Conservation (phyloP, 2,797 vertebrate species). For the Argentina silus region DNA sequence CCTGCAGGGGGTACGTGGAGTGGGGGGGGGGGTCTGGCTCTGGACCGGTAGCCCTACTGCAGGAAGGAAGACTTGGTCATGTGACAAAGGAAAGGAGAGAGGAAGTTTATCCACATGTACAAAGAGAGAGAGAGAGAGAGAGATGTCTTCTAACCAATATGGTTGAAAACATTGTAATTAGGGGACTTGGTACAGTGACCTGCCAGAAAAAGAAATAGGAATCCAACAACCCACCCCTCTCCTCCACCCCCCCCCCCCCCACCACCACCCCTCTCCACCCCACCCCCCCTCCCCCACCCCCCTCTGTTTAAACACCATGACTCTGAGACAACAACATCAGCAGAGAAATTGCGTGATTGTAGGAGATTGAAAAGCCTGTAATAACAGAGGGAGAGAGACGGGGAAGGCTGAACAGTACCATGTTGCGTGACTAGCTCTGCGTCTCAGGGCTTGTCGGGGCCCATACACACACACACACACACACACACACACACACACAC, state of each 20-base stretch:
- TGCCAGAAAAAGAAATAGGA: constrained; percentile 54
- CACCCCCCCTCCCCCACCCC: constrained; percentile 20
- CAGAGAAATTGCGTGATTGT: constrained; percentile 77
- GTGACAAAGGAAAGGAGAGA: neutral
- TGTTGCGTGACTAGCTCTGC: constrained; percentile 81
- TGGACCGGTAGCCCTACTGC: neutral
- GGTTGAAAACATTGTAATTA: neutral
- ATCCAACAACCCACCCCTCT: constrained; percentile 37
- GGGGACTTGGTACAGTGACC: constrained; percentile 26
- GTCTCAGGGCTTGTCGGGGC: constrained; percentile 75
- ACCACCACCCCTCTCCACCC: constrained; percentile 21
- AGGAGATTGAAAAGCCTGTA: constrained; percentile 75
- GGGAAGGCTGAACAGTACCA: constrained; percentile 65
- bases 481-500: constrained; percentile 21
- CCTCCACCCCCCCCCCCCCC: constrained; percentile 6
- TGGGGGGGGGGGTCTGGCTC: too few relatives aligned
- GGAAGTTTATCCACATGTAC: neutral
- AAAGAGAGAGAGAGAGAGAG: neutral
- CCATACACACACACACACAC: constrained; percentile 54
- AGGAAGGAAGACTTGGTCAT: neutral
- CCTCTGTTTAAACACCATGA: constrained; percentile 60
- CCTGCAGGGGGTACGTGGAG: neutral
- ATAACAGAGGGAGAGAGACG: constrained; percentile 81
- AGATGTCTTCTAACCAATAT: neutral
- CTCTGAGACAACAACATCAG: constrained; percentile 73